Percentiles rank a stretch among this genome's conserved stretches.
Conservation (phyloP, 2,888 invertebrate species). For the Agrotis clavis region DNA sequence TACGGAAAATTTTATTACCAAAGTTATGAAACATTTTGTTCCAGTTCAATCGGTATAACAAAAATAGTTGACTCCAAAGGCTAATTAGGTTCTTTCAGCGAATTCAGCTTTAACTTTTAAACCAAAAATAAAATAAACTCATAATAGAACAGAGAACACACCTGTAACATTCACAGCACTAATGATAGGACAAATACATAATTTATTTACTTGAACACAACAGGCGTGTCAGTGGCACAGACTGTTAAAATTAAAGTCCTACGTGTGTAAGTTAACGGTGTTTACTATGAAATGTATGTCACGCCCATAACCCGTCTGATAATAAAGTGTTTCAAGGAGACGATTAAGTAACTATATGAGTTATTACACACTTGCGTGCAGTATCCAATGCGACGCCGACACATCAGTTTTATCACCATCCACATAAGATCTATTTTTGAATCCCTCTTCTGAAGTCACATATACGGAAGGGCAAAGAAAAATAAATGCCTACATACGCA, state of each 20-base stretch:
- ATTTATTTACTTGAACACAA: slow-evolving; percentile 46
- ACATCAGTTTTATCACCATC: slow-evolving; percentile 63
- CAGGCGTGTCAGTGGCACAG: slow-evolving; percentile 36
- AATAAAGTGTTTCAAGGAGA: slow-evolving; percentile 89
- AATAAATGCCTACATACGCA: slow-evolving; percentile 57
- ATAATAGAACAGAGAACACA: slow-evolving; percentile 1
- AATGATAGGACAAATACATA: slow-evolving; percentile 44
- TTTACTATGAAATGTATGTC: slow-evolving; percentile 86
- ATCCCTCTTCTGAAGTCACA: slow-evolving; percentile 19
- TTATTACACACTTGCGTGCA: slow-evolving; percentile 70
- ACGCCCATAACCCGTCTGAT: slow-evolving; percentile 87
- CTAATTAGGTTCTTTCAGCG: background rate
- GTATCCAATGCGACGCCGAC: slow-evolving; percentile 57
- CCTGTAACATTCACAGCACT: slow-evolving; percentile 38
- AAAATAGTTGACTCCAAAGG: background rate
- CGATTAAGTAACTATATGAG: slow-evolving; percentile 85
- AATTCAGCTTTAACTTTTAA: background rate
- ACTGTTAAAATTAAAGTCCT: slow-evolving; percentile 63
- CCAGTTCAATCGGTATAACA: background rate
- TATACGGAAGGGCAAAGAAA: slow-evolving; percentile 62
- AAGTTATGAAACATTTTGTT: background rate
- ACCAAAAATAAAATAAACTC: background rate
- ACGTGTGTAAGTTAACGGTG: slow-evolving; percentile 72
- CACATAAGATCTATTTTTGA: slow-evolving; percentile 63
- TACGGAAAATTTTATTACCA: background rate